Base-by-base conservation (phyloP, 2,888 invertebrate genomes). In the Coecobrya sp. region DNA sequence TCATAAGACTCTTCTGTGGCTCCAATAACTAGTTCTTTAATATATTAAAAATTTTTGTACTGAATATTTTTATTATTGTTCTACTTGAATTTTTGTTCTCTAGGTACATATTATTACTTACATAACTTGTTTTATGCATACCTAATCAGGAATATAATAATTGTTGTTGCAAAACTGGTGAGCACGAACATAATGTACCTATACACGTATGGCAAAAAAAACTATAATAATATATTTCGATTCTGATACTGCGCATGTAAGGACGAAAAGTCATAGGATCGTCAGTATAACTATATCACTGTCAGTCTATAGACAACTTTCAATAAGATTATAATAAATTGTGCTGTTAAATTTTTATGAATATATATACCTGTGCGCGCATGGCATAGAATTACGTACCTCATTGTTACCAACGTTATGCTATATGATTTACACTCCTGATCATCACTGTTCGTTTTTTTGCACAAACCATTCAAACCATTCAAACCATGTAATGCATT, bases 91-190 rank as follows among this genome's bases (percentile, higher is more conserved):
- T 36, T 45, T 81, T 81, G 52, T 52, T 55, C 73, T 22, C 22
- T 73, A 22, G 11, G 11, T 65, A 19, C 45, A 73, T 22, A 73
- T 73, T 73, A 45, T 73, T n/a, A 45, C 70, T 70, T 30, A 70
- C 70, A 36, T 70, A 70, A 70, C 70, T 70, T 70, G 70, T 70
- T 70, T 70, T n/a, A 36, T 36, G 36, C 16, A 36, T 36, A 65
- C 36, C 11, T 49, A 49, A 65, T 65, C 65, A 65, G 7, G 25
- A 65, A 11, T 19, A 65, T 65, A 65, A 65, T 65, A 25, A 65
- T 65, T 65, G 65, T 59, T 59, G 19, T 59, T 59, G 7, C 19
- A 11, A 59, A 59, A 59, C 22, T 65, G 27, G 10, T 49, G 49
- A 49, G 1, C 49, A 49, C 10, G 49, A 7, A 13, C 65, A 36